Evolutionary conservation across 2,797 vertebrate genomes (phyloP).

Genomic region (Pantherophis alleghaniensis): DNA sequence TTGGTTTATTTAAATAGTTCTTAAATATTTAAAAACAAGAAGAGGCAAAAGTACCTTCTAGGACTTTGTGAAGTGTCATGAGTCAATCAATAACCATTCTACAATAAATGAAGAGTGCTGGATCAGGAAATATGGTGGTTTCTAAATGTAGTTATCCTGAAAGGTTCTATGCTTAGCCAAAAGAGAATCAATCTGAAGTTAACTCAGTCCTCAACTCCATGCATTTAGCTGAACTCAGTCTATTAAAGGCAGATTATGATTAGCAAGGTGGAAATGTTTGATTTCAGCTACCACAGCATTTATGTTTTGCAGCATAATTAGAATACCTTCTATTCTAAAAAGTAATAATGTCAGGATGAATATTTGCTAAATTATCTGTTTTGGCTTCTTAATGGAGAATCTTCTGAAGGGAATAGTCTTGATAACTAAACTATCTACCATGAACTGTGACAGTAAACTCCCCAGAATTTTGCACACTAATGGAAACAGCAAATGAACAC

Average conservation of each 20-base stretch:
- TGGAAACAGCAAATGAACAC: constrained; percentile 10
- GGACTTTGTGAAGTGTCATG: background rate
- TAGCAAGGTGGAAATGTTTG: background rate
- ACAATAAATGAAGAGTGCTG: background rate
- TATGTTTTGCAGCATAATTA: background rate
- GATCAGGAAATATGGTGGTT: background rate
- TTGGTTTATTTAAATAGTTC: background rate
- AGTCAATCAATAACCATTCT: background rate
- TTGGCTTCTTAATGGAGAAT: constrained; percentile 14
- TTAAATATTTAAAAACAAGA: background rate
- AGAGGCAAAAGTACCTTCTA: background rate
- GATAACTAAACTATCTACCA: constrained; percentile 1
- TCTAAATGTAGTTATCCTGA: background rate
- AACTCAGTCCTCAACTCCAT: background rate
- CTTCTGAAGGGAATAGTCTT: background rate
- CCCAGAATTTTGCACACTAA: constrained; percentile 1
- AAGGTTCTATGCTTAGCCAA: background rate
- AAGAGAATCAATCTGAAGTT: background rate
- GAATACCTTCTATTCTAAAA: background rate
- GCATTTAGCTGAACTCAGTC: background rate
- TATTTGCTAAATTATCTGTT: constrained; percentile 1
- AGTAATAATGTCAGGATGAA: background rate
- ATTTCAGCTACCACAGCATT: background rate
- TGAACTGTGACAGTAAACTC: background rate
- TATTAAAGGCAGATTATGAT: background rate